Evolutionary conservation across 2,797 vertebrate species (phyloP), one percentile per base, ranked within the genome.

Genomic region (Urocyon cinereoargenteus): DNA sequence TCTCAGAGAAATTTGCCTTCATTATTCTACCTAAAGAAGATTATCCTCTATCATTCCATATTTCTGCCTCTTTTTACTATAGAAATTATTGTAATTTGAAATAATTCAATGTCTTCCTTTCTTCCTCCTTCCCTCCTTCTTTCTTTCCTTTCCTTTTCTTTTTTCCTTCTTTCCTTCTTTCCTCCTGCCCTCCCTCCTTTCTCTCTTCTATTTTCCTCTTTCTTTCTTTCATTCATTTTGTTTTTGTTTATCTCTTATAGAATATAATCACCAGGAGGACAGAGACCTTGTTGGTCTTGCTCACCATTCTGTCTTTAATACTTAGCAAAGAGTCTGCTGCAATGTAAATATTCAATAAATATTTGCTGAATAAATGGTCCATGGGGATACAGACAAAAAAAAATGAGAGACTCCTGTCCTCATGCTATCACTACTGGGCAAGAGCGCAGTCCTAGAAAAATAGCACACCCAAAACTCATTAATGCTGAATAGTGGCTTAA

Each of bases 351-450:
- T 31, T 79, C 24, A 28, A 28, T 83, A 88, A 82, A 16, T 82
- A 34, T 94, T 93, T 95, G 88, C 34, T 62, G 59, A 64, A 55
- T 83, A 84, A 90, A 40, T 53, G 28, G 73, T 24, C 31, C 34
- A 66, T 92, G 19, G 11, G 2, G 16, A 59, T 85, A 53, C 34
- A 62, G 21, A 93, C 34, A 62, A 16, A 93, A 26, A 26, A 68
- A 31, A 90, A 24, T 66, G 40, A 45, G 62, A 59, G 70, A 12
- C 4, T 12, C 6, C 18, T 86, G 12, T 55, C 28, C 9, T 57
- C 24, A 82, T 66, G 28, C 9, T 66, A 24, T 55, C 24, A 68
- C 3, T 89, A 15, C 24, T 82, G 22, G 34, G 24, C 31, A 7
- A 75, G 22, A 79, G 22, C 78, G 40, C 12, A 57, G 34, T 34